phyloP scores from a whole-genome alignment of 2,797 vertebrate genomes.

The Chaenodraco wilsoni region DNA sequence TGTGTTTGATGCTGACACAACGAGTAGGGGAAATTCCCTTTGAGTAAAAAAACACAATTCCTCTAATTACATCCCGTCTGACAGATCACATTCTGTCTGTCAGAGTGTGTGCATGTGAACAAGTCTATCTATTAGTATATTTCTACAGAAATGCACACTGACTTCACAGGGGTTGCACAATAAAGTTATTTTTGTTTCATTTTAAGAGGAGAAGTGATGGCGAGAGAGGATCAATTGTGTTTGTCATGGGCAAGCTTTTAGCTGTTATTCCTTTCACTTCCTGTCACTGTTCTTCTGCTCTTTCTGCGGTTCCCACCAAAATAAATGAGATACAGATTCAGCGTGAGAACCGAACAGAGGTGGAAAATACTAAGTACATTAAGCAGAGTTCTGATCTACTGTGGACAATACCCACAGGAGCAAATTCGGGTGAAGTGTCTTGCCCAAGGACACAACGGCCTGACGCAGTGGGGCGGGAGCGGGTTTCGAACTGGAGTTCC shows the following conservation, averaged over 20 bases:
- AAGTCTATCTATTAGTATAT: background rate
- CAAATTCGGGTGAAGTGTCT: too few species aligned
- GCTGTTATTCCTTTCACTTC: constrained; percentile 6
- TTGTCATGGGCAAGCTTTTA: too few species aligned
- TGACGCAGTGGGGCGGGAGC: too few species aligned
- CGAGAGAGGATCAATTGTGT: too few species aligned
- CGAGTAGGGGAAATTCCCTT: constrained; percentile 56
- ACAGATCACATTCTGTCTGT: constrained; percentile 52
- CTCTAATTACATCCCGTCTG: constrained; percentile 41
- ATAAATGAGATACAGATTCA: background rate
- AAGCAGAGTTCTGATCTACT: too few species aligned
- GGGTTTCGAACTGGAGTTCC: too few species aligned
- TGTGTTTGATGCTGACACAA: constrained; percentile 37
- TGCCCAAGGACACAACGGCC: too few species aligned
- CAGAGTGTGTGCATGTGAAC: background rate
- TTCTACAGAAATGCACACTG: background rate
- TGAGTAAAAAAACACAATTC: constrained; percentile 49
- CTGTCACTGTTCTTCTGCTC: constrained; percentile 3
- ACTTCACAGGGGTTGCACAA: too few species aligned
- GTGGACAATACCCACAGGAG: too few species aligned
- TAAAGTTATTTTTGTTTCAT: background rate
- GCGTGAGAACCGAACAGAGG: background rate
- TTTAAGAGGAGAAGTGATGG: background rate
- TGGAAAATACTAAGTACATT: too few species aligned
- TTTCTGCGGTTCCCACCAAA: background rate